A percentile compares a stretch with the other conserved stretches of the same genome.
These are phyloP conservation scores for Leucoraja erinaceus DNA, from an alignment of 2,113 vertebrate species.

Conservation along the genomic window DNA sequence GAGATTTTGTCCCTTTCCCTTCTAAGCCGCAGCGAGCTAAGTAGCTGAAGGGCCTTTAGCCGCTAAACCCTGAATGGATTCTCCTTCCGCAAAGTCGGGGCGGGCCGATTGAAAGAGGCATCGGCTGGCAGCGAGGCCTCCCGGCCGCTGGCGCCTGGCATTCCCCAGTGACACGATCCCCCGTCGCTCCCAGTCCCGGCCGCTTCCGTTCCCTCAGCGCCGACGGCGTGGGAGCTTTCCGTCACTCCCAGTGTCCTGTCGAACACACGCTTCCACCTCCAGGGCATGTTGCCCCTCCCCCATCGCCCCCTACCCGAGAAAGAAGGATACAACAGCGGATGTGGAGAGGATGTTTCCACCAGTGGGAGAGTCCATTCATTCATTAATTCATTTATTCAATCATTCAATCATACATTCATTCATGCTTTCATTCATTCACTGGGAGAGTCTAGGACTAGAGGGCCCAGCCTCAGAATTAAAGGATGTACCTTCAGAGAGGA, in stretches of 20 bases:
- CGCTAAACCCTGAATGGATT: conserved; percentile 12
- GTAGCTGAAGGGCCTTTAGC: conserved; percentile 11
- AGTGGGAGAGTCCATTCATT: too few relatives aligned
- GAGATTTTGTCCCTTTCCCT: conserved; percentile 28
- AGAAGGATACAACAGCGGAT: too few relatives aligned
- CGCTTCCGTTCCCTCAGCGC: not conserved
- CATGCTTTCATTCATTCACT: too few relatives aligned
- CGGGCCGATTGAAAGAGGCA: not conserved
- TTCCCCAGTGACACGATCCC: not conserved
- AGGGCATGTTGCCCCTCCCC: not conserved
- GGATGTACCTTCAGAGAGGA: too few relatives aligned
- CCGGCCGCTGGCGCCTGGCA: not conserved
- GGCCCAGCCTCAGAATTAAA: too few relatives aligned
- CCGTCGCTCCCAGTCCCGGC: not conserved
- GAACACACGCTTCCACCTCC: not conserved
- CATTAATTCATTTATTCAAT: too few relatives aligned
- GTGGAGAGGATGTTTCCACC: too few relatives aligned
- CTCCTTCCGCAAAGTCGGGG: not conserved
- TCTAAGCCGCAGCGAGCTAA: conserved; percentile 34
- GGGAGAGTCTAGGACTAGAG: too few relatives aligned
- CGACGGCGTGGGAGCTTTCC: not conserved
- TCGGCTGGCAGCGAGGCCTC: not conserved
- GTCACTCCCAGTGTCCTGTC: not conserved
- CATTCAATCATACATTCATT: too few relatives aligned
- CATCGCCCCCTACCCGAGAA: too few relatives aligned